Conservation (phyloP, 2,113 vertebrate genomes). For the Muntiacus muntjak region DNA sequence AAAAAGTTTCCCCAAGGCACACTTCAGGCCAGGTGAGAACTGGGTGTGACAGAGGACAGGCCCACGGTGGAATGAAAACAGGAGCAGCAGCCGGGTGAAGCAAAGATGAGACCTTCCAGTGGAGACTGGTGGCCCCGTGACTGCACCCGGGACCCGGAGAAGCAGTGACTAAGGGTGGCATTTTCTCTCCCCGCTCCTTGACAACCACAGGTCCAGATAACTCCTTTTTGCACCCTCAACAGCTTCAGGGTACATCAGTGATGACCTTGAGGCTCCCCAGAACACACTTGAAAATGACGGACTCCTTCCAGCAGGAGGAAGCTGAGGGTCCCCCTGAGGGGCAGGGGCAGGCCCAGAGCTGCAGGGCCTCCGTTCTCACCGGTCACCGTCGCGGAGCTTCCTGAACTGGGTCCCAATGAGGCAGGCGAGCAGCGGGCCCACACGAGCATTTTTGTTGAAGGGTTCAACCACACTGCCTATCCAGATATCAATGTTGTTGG, state of each 20-base stretch:
- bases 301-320: not conserved
- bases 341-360: not conserved
- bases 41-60: not conserved
- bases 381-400: slow-evolving; percentile 84
- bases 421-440: slow-evolving; percentile 87
- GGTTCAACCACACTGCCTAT: slow-evolving; percentile 89
- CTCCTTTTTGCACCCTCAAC: not conserved
- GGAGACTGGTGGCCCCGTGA: not conserved
- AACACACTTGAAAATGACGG: not conserved
- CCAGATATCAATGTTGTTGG: slow-evolving; percentile 90
- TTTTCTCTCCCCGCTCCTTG: not conserved
- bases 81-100: fast-evolving
- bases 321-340: not conserved
- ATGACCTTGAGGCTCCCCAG: not conserved
- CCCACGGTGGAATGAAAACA: not conserved
- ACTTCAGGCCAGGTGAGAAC: not conserved
- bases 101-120: not conserved
- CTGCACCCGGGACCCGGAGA: not conserved
- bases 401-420: slow-evolving; percentile 88
- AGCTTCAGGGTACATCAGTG: not conserved
- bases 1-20: not conserved
- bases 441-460: slow-evolving; percentile 79
- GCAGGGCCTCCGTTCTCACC: slow-evolving; percentile 64
- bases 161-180: not conserved
- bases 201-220: not conserved